Conservation (phyloP, 2,113 vertebrate species). For the Eudorcas thomsonii region DNA sequence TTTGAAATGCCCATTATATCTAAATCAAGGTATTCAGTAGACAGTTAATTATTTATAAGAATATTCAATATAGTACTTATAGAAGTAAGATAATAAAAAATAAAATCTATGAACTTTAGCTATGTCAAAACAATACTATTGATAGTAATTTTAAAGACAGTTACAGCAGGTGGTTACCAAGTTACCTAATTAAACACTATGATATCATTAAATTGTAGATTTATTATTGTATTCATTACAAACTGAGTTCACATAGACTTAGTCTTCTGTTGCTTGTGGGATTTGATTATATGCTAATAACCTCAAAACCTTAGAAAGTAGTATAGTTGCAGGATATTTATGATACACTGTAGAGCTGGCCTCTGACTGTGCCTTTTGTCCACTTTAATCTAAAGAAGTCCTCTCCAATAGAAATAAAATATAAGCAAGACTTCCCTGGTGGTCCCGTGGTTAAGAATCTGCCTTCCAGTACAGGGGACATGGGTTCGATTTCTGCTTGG, state of each 20-base stretch:
- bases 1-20: background rate
- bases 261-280: background rate
- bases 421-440: background rate
- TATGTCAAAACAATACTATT: background rate
- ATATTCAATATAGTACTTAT: background rate
- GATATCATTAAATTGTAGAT: background rate
- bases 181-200: background rate
- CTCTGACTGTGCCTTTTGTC: background rate
- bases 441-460: background rate
- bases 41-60: background rate
- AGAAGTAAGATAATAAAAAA: background rate
- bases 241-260: background rate
- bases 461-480: background rate
- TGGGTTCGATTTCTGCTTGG: background rate
- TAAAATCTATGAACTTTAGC: background rate
- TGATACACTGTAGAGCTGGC: background rate
- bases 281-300: background rate
- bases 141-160: background rate
- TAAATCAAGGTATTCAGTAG: background rate
- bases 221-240: conserved; percentile 20
- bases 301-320: background rate
- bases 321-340: background rate
- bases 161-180: background rate
- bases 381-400: background rate
- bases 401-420: background rate